Percentiles rank a stretch among this genome's conserved stretches.
phyloP scores from a whole-genome alignment of 2,888 invertebrate genomes.

The Cantharis lateralis region DNA sequence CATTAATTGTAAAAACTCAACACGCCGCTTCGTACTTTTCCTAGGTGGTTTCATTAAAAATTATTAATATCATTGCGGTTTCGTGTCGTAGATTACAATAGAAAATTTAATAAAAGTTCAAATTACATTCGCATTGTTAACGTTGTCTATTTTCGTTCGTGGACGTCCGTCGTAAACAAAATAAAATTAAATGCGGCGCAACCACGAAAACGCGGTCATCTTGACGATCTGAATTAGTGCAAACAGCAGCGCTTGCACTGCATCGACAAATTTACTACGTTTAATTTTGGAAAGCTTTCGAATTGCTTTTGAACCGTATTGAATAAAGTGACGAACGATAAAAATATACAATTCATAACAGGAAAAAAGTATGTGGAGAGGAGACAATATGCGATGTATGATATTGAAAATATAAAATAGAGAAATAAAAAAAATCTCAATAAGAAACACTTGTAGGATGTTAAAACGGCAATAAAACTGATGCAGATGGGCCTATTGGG shows the following conservation, averaged over 20 bases:
- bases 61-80: neutral
- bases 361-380: neutral
- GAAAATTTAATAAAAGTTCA: neutral
- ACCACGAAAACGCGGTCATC: neutral
- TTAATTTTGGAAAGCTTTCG: neutral
- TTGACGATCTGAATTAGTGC: neutral
- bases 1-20: neutral
- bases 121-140: neutral
- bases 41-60: neutral
- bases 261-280: neutral
- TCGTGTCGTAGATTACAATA: neutral
- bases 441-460: constrained; percentile 47
- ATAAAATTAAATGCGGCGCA: neutral
- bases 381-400: neutral
- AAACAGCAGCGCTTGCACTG: neutral
- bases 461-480: constrained; percentile 46
- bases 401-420: neutral
- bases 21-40: neutral
- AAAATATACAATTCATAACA: neutral
- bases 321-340: neutral
- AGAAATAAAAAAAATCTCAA: constrained; percentile 29
- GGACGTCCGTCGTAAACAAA: neutral
- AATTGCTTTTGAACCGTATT: neutral
- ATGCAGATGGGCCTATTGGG: constrained; percentile 41
- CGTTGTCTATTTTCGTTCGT: neutral